Conservation (phyloP, 2,113 vertebrate species). For the Clarias magur region DNA sequence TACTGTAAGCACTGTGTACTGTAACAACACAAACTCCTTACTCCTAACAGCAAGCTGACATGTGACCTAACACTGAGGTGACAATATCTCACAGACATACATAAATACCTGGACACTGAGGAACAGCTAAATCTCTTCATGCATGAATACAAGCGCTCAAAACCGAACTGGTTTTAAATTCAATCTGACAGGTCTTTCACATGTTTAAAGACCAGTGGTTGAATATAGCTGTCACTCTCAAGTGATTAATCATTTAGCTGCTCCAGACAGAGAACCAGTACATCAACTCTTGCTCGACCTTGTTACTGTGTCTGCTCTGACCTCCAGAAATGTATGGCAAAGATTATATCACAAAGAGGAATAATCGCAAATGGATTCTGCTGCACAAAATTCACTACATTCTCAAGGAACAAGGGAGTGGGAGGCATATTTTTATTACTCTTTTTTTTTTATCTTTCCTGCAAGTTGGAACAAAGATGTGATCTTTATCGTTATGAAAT, state of each 20-base stretch:
- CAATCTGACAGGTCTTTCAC: slow-evolving; percentile 46
- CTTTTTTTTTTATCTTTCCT: slow-evolving; percentile 48
- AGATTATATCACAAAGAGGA: slow-evolving; percentile 63
- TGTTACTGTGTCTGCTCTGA: slow-evolving; percentile 60
- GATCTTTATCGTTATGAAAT: slow-evolving; percentile 57
- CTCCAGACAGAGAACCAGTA: slow-evolving; percentile 51
- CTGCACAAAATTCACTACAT: slow-evolving; percentile 53
- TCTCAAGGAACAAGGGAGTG: slow-evolving; percentile 39
- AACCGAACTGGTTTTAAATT: slow-evolving; percentile 44
- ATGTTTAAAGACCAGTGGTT: slow-evolving; percentile 51
- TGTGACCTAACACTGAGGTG: slow-evolving; percentile 2
- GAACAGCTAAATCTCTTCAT: slow-evolving; percentile 38
- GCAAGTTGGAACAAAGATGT: slow-evolving; percentile 45
- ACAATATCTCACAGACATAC: slow-evolving; percentile 28
- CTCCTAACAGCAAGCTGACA: not conserved
- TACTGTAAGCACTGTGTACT: not conserved
- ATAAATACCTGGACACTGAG: slow-evolving; percentile 31
- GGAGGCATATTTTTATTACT: slow-evolving; percentile 42
- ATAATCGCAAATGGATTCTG: slow-evolving; percentile 62
- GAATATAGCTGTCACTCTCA: slow-evolving; percentile 53
- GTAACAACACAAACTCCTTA: slow-evolving; percentile 7
- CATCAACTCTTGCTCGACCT: slow-evolving; percentile 59
- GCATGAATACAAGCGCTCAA: slow-evolving; percentile 11
- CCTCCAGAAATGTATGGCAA: slow-evolving; percentile 59
- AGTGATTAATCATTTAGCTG: slow-evolving; percentile 54